Evolutionary conservation across 2,113 vertebrate species (phyloP).

Genomic region (Eretmochelys imbricata): DNA sequence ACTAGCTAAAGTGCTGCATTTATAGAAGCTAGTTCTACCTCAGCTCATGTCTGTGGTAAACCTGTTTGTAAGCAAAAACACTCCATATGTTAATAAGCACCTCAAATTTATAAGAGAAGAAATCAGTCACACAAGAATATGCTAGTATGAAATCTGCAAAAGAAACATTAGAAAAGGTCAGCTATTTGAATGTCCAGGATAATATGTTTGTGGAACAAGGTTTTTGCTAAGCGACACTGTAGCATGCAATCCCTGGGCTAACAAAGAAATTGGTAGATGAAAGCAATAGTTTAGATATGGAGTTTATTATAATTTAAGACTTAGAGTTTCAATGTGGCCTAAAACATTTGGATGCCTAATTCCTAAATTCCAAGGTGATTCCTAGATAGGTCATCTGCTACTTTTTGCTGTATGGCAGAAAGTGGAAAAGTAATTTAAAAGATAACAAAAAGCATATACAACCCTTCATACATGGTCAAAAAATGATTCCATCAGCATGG

Average conservation of each 20-base stretch:
- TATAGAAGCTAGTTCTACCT: background rate
- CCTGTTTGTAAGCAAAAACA: background rate
- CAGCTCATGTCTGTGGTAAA: background rate
- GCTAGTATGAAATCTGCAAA: background rate
- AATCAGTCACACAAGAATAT: background rate
- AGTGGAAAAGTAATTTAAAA: background rate
- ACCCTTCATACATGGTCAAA: background rate
- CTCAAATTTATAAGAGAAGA: background rate
- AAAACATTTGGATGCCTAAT: background rate
- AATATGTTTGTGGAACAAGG: background rate
- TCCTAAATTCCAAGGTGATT: background rate
- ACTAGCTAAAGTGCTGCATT: background rate
- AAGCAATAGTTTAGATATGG: background rate
- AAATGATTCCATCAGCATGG: background rate
- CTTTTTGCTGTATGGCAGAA: background rate
- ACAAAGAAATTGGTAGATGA: background rate
- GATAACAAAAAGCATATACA: background rate
- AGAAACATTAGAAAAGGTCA: background rate
- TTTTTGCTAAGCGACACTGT: background rate
- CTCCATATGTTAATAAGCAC: background rate
- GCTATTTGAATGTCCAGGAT: background rate
- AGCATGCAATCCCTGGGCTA: background rate
- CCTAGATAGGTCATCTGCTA: background rate
- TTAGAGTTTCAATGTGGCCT: background rate
- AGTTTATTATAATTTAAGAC: background rate